Evolutionary conservation across 2,797 vertebrate genomes (phyloP), one percentile per base, ranked within the genome.

Genomic region (Oreonectes daqikongensis): DNA sequence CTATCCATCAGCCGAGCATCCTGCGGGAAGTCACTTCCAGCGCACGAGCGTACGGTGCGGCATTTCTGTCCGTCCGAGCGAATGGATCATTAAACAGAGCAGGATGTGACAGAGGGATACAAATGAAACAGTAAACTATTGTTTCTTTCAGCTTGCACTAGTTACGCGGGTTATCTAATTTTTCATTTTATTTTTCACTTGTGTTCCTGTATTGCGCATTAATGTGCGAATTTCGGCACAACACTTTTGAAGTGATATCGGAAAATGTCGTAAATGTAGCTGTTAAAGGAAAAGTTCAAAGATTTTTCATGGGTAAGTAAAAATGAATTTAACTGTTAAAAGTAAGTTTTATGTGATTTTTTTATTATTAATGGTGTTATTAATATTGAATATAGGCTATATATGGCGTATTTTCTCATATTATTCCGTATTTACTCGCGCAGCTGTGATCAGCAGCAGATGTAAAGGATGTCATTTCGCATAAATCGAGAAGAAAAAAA

Each of bases 1-100:
- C 84, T 80, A 72, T 75, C 73, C 79, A 77, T 75, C 80, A 83
- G 68, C 46, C 73, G 84, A 82, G 82, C 78, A 82, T 82, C 82
- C 80, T 80, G 75, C 75, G 75, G 69, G 72, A 83, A 82, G 78
- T 78, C 80, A 59, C 76, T 68, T 66, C 35, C 69, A 66, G 72
- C 79, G 80, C 80, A 72, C 44, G 60, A 76, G 80, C 78, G 17
- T 48, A 65, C 68, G 40, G 59, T 75, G 73, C 72, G 79, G 73
- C 67, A 72, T 78, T 78, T 74, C 76, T 53, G 69, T 74, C 59
- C 40, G 69, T 72, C 69, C 60, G 48, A 64, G 72, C 78, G 4
- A 74, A 71, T 40, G 69, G 79, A 68, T 40, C 42, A 60, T 65
- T 40, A 74, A 60, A 59, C 61, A 20, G 55, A 55, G n/a, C 63